Evolutionary conservation across 2,797 vertebrate genomes (phyloP), one percentile per base, ranked within the genome.

Genomic region (Arrhamphus sclerolepis): DNA sequence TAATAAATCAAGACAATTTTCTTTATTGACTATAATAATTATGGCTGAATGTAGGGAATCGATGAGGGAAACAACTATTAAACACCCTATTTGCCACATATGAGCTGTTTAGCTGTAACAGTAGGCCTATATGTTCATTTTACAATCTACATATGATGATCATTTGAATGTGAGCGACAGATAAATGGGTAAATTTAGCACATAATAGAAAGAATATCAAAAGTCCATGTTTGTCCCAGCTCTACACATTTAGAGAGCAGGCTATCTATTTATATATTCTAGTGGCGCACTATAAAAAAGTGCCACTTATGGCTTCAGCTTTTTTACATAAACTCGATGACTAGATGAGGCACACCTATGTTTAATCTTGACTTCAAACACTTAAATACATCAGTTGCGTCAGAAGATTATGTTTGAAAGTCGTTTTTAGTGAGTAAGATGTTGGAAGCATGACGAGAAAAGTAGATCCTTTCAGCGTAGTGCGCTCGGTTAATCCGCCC

Each of bases 401-500:
- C 14, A 22, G 24, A 9, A 2, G 5, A 4, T 13, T 38, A 38
- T 19, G 40, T 34, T 34, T 38, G 11, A 49, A 31, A 34, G 19
- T 19, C n/a, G 52, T 49, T 56, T 5, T 42, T 24, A 16, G 5
- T 64, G 38, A 47, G 13, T 9, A 6, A 54, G n/a, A 38, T 3
- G 31, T 7, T 14, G 17, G 60, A 44, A 38, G 29, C 22, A 11
- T 2, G 29, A 40, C 34, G 17, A 21, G 49, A 21, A 41, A 24
- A 40, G 29, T n/a, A 24, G 28, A 65, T 57, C 46, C 17, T 24
- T 44, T 21, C 40, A 38, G 47, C 39, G 28, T 17, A 38, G 17
- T 9, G 17, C 2, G 6, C 18, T 13, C 4, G 5, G 8, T 11
- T 34, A 47, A 56, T 59, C 31, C 9, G 19, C 9, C 1, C n/a